A percentile compares a stretch with the other conserved stretches of the same genome.
These are phyloP conservation scores for Balaeniceps rex DNA, from an alignment of 2,113 vertebrate genomes.

Conservation along the genomic window DNA sequence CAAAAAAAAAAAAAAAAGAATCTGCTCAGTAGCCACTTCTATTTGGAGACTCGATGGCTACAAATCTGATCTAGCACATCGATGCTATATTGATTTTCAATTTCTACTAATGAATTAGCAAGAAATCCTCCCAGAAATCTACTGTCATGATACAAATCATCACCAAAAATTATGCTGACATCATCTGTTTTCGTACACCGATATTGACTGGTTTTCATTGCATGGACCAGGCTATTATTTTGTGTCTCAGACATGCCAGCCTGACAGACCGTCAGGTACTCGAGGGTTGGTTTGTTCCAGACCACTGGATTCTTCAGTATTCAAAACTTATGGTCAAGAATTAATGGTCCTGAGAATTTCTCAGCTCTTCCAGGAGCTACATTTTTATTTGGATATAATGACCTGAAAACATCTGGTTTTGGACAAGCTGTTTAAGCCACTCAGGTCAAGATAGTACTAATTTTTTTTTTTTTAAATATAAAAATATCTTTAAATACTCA, in stretches of 20 bases:
- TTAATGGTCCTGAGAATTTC: neutral
- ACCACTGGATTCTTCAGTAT: neutral
- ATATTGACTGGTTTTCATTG: neutral
- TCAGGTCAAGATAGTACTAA: too few relatives aligned
- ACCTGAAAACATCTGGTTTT: neutral
- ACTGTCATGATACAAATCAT: too few relatives aligned
- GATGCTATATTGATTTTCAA: neutral
- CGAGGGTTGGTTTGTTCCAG: neutral
- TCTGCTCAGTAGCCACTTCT: neutral
- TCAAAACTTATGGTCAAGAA: neutral
- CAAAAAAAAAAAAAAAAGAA: neutral
- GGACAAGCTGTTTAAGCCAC: neutral
- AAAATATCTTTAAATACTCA: neutral
- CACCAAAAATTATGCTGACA: neutral
- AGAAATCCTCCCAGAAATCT: neutral
- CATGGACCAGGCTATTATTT: too few relatives aligned
- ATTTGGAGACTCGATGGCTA: neutral
- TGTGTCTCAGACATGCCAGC: too few relatives aligned
- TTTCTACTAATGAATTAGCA: neutral
- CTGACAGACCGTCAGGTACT: neutral
- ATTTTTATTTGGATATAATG: neutral
- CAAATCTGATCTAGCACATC: too few relatives aligned
- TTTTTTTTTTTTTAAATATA: neutral
- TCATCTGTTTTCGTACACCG: neutral
- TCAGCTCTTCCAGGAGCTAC: neutral